phyloP scores from a whole-genome alignment of 2,888 invertebrate species.

The Melanargia galathea region DNA sequence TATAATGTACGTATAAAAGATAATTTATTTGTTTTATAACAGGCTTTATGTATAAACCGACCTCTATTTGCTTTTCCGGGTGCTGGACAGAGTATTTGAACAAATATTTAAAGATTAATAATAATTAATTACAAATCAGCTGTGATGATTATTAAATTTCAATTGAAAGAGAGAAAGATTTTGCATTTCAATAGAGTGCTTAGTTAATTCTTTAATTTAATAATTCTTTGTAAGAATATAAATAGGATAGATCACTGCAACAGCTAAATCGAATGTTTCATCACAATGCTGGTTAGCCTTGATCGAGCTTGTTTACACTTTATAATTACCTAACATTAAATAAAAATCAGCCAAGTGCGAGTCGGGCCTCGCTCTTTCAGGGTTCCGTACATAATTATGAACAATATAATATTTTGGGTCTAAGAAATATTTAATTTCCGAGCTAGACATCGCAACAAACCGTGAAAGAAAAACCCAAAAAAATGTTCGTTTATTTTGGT shows the following conservation, averaged over 20 bases:
- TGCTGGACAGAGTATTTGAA: background rate
- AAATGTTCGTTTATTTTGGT: no score
- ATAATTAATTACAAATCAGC: background rate
- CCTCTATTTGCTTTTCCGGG: background rate
- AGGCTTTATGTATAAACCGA: background rate
- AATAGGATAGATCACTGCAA: slow-evolving; percentile 5
- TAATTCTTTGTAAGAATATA: background rate
- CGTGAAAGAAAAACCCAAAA: no score
- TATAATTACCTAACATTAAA: background rate
- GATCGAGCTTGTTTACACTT: background rate
- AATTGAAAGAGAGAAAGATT: background rate
- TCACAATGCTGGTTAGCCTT: slow-evolving; percentile 10
- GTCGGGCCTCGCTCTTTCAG: no score
- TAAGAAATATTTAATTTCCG: no score
- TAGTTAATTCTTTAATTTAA: no score
- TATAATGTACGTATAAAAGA: no score
- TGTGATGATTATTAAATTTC: background rate
- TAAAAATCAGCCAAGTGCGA: no score
- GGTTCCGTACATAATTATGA: no score
- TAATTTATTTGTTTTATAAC: no score
- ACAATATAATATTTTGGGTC: no score
- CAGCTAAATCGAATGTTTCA: background rate
- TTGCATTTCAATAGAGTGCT: background rate
- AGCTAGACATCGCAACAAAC: no score
- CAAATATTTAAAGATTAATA: background rate